phyloP scores from a whole-genome alignment of 1,140 invertebrate species.

The Platorchestia sp. region DNA sequence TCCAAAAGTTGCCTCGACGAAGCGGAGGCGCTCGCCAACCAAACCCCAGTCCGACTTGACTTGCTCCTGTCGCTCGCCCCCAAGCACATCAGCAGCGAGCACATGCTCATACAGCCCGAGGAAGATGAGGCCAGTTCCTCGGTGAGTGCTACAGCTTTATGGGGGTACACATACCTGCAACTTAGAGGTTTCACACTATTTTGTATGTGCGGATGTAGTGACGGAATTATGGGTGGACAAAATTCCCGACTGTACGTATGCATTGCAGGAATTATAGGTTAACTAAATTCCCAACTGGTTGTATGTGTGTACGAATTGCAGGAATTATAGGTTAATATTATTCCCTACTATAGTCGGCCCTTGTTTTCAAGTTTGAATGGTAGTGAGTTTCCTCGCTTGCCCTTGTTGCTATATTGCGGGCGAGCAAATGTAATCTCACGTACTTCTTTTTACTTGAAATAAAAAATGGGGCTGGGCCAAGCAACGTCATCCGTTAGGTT shows the following conservation, averaged over 20 bases:
- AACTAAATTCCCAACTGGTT: no score
- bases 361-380: no score
- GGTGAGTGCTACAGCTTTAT: conserved; percentile 7
- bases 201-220: no score
- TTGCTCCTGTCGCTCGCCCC: conserved; percentile 87
- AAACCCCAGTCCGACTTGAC: conserved; percentile 90
- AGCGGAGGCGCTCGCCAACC: conserved; percentile 88
- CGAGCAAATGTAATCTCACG: not conserved
- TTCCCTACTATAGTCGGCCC: no score
- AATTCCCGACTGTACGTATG: no score
- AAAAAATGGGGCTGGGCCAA: not conserved
- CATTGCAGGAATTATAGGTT: no score
- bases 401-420: not conserved
- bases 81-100: conserved; percentile 69
- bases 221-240: no score
- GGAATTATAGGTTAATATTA: no score
- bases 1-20: conserved; percentile 86
- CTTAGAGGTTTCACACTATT: no score
- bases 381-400: no score
- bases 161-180: no score
- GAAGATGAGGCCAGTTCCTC: conserved; percentile 60
- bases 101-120: conserved; percentile 67
- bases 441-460: not conserved
- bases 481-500: not conserved
- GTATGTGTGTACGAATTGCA: no score